These are phyloP conservation scores for Stichodactyla helianthus DNA, from an alignment of 64 coral and sea anemone genomes.

Conservation along the genomic window DNA sequence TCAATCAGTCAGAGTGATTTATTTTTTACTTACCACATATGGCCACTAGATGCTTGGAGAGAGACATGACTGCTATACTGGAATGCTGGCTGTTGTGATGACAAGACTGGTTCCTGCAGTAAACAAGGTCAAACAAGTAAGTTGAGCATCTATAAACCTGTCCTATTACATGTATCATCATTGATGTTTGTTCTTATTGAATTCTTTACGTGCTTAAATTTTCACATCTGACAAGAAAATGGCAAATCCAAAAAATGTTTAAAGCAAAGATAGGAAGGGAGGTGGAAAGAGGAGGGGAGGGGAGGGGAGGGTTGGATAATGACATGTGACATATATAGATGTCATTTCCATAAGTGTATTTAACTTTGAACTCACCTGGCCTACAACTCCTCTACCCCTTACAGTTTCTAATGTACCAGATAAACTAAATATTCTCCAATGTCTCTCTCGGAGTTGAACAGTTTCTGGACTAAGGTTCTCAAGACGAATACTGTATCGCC, in stretches of 20 bases:
- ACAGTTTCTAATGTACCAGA: conserved; percentile 97
- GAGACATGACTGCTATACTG: conserved; percentile 98
- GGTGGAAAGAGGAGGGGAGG: no score
- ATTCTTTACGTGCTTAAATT: no score
- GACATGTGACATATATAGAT: no score
- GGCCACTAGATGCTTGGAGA: conserved; percentile 91
- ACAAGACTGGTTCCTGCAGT: conserved; percentile 73
- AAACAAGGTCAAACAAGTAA: neutral
- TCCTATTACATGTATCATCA: no score
- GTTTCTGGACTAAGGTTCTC: conserved; percentile 82
- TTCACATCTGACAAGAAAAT: no score
- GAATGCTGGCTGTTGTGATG: conserved; percentile 87
- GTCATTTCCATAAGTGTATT: neutral
- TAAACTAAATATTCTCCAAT: conserved; percentile 99
- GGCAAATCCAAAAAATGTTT: no score
- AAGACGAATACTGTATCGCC: conserved; percentile 92
- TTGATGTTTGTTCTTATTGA: no score
- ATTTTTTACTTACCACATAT: conserved; percentile 81
- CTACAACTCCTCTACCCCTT: conserved; percentile 87
- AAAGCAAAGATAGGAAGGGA: no score
- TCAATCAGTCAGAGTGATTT: neutral
- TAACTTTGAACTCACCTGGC: conserved; percentile 51
- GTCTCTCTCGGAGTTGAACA: conserved; percentile 88
- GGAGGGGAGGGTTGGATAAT: no score
- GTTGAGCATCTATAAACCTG: neutral